Evolutionary conservation across 2,888 invertebrate genomes (phyloP), one percentile per base, ranked within the genome.

Genomic region (Ceramica pisi): DNA sequence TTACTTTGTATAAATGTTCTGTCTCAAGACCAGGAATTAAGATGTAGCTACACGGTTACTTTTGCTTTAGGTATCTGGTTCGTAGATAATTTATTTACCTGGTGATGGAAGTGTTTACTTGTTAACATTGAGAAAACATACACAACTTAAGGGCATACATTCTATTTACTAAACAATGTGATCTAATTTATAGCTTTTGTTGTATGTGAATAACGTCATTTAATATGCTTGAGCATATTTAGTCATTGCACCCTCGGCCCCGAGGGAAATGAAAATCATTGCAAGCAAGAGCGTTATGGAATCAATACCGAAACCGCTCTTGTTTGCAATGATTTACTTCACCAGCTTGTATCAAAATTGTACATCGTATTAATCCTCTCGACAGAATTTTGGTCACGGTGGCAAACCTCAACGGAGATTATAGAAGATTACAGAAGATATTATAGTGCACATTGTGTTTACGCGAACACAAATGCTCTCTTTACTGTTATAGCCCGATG

Each of bases 1-100:
- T 69, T 66, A 61, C 46, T 38, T 61, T 57, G 38, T 71, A 55
- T 71, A 60, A 78, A 69, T 67, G 72, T 67, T 51, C 55, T 26
- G 41, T 55, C 50, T 23, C n/a, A 51, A 53, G 31, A 51, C 14
- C 2, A 35, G 62, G 50, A 50, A 59, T 62, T 66, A 74, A 63
- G 46, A 66, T 2, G 0, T 55, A 23, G 21, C 2, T 59, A 46
- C 16, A 26, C 0, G 16, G 31, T n/a, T 53, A 38, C 51, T 63
- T 60, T 50, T 65, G 51, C 12, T 59, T 50, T 64, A 68, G 10
- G 19, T 16, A 8, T 41, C 14, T 21, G 31, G 38, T 59, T 44
- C 19, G 16, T 48, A 9, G 12, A 23, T 60, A 14, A 51, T 60
- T 60, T 51, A 10, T 57, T 38, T 57, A 57, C 31, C n/a, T 55